Conservation (phyloP, 1,140 invertebrate genomes). For the Streblospio benedicti region DNA sequence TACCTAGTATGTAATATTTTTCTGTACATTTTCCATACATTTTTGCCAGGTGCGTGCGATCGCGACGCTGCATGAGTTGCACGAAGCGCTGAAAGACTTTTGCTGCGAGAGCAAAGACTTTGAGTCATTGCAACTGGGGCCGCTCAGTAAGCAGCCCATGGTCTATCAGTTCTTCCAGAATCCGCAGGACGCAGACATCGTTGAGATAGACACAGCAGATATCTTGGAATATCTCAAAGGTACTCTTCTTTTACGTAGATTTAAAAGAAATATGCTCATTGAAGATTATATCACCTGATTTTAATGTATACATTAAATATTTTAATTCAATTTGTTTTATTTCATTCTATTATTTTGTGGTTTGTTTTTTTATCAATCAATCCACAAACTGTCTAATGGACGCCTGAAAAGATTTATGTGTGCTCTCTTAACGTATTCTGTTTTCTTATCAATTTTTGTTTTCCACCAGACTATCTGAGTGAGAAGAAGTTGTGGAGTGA, state of each 20-base stretch:
- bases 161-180: constrained; percentile 38
- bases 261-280: no score
- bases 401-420: no score
- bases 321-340: no score
- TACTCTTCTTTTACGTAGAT: no score
- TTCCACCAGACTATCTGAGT: constrained; percentile 28
- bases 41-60: constrained; percentile 23
- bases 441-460: no score
- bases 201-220: constrained; percentile 34
- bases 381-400: no score
- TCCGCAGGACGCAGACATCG: constrained; percentile 32
- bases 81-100: constrained; percentile 28
- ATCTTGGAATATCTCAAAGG: constrained; percentile 36
- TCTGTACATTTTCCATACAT: background rate
- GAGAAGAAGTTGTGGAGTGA: constrained; percentile 32
- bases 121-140: constrained; percentile 32
- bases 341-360: no score
- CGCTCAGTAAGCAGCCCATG: constrained; percentile 33
- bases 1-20: background rate
- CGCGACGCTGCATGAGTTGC: constrained; percentile 36
- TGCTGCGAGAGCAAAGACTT: constrained; percentile 28
- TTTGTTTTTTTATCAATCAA: no score
- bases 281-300: no score
- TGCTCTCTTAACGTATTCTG: no score
- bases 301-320: no score